Base-by-base conservation (phyloP, 2,888 invertebrate genomes). In the Tenthredo livida region DNA sequence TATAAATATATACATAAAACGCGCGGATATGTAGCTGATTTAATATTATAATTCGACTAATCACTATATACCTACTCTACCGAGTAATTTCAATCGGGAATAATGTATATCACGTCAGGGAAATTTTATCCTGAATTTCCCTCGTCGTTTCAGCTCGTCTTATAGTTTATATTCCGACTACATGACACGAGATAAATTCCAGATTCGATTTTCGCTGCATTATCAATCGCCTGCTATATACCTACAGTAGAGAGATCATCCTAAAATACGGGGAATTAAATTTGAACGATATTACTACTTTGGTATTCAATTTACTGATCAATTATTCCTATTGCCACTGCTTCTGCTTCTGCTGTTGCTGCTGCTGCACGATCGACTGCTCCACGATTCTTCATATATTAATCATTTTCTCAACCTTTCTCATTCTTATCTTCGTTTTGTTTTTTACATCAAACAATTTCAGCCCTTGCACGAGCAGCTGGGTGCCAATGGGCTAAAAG, bases 381-480 rank as follows among this genome's bases (percentile, higher is more conserved):
- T 29, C 29, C 29, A 29, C 50, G 15, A 65, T 65, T 37, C n/a
- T 17, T n/a, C 4, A 17, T 9, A 33, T 37, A 9, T 7, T 7
- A 17, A 70, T n/a, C 6, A 37, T n/a, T 70, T 70, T 37, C 40
- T n/a, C 3, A 2, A 1, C 40, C 15, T 10, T 9, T 72, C 15
- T 17, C n/a, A 9, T 21, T 25, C 7, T 58, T 9, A 21, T 58
- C 9, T 21, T 25, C 10, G 10, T 61, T 25, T 61, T 25, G 25
- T 33, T 33, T 4, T 61, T 61, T 21, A 21, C 10, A 3, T 61
- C 12, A 61, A 61, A 61, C 9, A 61, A 61, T 85, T 84, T 12
- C 84, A 88, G 88, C 88, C 88, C 73, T 85, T 87, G 54, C 87
- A 88, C 84, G 85, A 85, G 40, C 87, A 87, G 73, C 88, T 61